A percentile compares a stretch with the other conserved stretches of the same genome.
Conservation (phyloP, 2,113 vertebrate species). For the Brachionichthys hirsutus region DNA sequence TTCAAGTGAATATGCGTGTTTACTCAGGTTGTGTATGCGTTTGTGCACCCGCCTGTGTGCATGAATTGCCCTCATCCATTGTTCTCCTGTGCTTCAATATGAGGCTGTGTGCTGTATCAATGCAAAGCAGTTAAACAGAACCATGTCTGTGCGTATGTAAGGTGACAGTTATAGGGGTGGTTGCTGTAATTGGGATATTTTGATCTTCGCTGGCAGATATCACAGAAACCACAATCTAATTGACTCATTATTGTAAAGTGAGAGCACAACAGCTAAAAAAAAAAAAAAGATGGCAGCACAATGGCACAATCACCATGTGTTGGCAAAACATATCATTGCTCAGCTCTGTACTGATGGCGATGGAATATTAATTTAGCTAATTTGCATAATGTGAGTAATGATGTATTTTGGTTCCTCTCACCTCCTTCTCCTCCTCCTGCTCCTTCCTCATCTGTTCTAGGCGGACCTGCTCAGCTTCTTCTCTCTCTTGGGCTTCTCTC, state of each 20-base stretch:
- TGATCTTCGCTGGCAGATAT: conserved; percentile 26
- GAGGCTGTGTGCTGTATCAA: conserved; percentile 51
- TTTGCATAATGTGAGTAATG: conserved; percentile 2
- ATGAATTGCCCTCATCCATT: conserved; percentile 58
- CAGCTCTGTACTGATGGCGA: conserved; percentile 1
- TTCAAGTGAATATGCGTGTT: conserved; percentile 63
- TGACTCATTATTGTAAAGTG: conserved; percentile 38
- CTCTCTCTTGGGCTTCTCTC: conserved; percentile 97
- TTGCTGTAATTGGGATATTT: conserved; percentile 59
- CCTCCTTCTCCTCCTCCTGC: conserved; percentile 97
- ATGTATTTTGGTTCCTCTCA: conserved; percentile 51
- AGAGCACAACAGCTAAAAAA: conserved; percentile 8
- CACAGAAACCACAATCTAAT: conserved; percentile 55
- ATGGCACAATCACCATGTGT: not conserved
- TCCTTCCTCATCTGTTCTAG: conserved; percentile 94
- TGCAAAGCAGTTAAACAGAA: conserved; percentile 60
- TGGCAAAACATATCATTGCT: conserved; percentile 11
- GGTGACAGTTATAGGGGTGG: conserved; percentile 44
- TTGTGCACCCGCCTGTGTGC: conserved; percentile 40
- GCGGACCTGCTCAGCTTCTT: conserved; percentile 95
- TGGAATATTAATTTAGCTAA: conserved; percentile 4
- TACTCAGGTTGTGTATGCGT: conserved; percentile 52
- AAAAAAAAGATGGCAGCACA: not conserved
- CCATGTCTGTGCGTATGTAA: conserved; percentile 69
- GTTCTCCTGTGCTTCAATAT: conserved; percentile 62